phyloP scores from a whole-genome alignment of 1,140 invertebrate genomes.

The Drusus annulatus region DNA sequence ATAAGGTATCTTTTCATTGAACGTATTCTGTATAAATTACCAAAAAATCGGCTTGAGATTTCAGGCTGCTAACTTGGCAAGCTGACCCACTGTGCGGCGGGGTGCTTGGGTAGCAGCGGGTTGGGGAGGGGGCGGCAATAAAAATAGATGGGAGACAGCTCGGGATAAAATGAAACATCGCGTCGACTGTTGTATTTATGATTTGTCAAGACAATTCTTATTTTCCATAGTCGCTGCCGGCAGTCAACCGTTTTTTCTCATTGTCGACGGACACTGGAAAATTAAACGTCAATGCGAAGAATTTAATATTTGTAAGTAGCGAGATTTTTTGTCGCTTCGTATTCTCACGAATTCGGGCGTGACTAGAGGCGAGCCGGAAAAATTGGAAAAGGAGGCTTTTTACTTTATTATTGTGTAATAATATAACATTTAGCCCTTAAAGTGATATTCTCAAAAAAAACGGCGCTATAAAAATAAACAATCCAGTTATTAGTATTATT shows the following conservation, averaged over 20 bases:
- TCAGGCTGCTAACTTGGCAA: too few relatives aligned
- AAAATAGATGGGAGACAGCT: constrained; percentile 36
- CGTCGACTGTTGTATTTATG: constrained; percentile 30
- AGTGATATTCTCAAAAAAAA: too few relatives aligned
- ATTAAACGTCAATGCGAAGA: constrained; percentile 28
- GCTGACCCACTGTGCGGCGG: too few relatives aligned
- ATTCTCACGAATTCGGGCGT: neutral
- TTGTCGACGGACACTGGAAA: constrained; percentile 31
- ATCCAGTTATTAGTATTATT: too few relatives aligned
- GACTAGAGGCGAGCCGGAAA: neutral
- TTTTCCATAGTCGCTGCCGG: constrained; percentile 1
- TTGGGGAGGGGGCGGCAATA: constrained; percentile 35
- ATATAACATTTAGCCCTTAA: too few relatives aligned
- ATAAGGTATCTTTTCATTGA: too few relatives aligned
- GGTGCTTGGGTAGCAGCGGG: too few relatives aligned
- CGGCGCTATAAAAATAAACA: too few relatives aligned
- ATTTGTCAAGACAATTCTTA: constrained; percentile 33
- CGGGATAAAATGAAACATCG: constrained; percentile 37
- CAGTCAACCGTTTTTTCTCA: constrained; percentile 2
- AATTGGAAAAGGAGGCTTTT: neutral
- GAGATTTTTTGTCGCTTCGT: neutral
- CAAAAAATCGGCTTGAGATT: too few relatives aligned
- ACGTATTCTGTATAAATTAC: too few relatives aligned
- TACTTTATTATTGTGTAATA: too few relatives aligned
- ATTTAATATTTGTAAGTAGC: constrained; percentile 23